These are phyloP conservation scores for Bicyclus anynana DNA, from an alignment of 1,140 invertebrate genomes.

Conservation along the genomic window DNA sequence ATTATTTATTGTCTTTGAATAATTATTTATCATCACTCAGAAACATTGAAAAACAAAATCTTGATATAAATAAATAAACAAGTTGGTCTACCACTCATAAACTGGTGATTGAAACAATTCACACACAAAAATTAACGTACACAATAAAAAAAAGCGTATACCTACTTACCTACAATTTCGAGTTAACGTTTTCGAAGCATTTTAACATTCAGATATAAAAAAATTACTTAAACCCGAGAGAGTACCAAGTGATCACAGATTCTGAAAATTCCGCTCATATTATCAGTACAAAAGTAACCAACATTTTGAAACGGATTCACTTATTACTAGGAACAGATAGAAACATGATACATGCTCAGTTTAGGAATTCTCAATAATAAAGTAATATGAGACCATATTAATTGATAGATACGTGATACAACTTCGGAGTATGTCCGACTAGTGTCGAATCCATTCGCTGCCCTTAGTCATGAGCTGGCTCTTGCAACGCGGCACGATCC, in stretches of 20 bases:
- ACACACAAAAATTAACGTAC: constrained; percentile 46
- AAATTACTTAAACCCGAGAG: constrained; percentile 73
- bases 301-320: constrained; percentile 61
- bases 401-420: no score
- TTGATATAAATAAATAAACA: constrained; percentile 31
- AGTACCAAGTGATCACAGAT: constrained; percentile 77
- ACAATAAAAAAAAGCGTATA: constrained; percentile 46
- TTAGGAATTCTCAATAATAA: not conserved
- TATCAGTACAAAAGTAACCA: constrained; percentile 72
- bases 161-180: constrained; percentile 48
- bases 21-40: no score
- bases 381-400: not conserved
- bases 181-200: constrained; percentile 49
- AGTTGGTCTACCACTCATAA: constrained; percentile 28
- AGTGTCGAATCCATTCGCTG: no score
- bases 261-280: constrained; percentile 69
- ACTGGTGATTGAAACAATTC: constrained; percentile 38
- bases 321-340: constrained; percentile 49
- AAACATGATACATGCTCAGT: constrained; percentile 62
- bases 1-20: not conserved
- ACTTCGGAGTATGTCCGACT: no score
- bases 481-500: no score
- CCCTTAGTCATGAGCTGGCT: no score
- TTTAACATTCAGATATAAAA: constrained; percentile 62
- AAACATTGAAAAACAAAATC: constrained; percentile 11